phyloP scores from a whole-genome alignment of 2,888 invertebrate species.

The Hirtodrosophila trivittata region DNA sequence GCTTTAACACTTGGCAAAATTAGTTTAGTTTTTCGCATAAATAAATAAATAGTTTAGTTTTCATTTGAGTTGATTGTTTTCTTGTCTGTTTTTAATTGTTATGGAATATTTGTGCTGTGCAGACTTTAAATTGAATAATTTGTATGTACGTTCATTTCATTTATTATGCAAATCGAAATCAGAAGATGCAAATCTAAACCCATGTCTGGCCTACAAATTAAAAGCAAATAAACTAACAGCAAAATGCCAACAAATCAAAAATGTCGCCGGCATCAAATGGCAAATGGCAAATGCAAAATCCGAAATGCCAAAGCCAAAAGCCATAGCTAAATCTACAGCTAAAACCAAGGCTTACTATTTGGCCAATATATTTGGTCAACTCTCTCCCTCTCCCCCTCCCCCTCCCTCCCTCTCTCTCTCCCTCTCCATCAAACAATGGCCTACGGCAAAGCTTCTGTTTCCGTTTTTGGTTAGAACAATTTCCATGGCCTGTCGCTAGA shows the following conservation, averaged over 20 bases:
- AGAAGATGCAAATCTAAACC: constrained; percentile 36
- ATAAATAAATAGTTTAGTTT: too few species aligned
- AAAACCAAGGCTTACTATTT: constrained; percentile 31
- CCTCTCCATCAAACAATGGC: constrained; percentile 41
- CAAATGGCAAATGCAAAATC: constrained; percentile 4
- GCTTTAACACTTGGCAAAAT: too few species aligned
- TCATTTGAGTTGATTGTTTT: too few species aligned
- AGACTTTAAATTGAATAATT: constrained; percentile 11
- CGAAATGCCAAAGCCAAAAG: not conserved
- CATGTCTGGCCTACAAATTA: constrained; percentile 51
- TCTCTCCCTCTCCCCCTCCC: not conserved
- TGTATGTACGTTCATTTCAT: constrained; percentile 45
- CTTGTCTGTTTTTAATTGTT: constrained; percentile 2
- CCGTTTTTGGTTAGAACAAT: constrained; percentile 54
- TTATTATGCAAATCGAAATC: constrained; percentile 69
- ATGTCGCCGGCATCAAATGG: constrained; percentile 32
- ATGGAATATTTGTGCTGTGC: constrained; percentile 4
- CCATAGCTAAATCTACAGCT: constrained; percentile 24
- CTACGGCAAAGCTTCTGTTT: constrained; percentile 48
- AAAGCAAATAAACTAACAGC: constrained; percentile 59
- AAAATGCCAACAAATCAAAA: constrained; percentile 45
- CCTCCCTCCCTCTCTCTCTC: too few species aligned
- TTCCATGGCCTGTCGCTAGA: constrained; percentile 41
- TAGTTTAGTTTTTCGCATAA: too few species aligned
- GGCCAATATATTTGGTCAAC: constrained; percentile 38